Conservation (phyloP, 2,113 vertebrate species). For the Lepisosteus osseus region DNA sequence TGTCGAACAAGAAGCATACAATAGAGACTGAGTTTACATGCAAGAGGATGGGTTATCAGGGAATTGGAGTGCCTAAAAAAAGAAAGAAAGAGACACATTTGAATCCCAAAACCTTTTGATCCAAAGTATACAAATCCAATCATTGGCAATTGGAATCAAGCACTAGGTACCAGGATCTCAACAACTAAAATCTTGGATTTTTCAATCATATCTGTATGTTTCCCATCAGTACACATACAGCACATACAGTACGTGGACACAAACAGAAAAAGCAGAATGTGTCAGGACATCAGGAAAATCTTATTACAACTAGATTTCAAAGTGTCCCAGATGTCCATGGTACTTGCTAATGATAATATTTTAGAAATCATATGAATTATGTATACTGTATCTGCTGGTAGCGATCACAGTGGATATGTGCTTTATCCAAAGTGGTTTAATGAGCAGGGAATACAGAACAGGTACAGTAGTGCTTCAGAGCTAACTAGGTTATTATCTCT, state of each 20-base stretch:
- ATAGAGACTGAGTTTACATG: no score
- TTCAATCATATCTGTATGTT: background rate
- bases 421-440: background rate
- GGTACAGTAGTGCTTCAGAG: background rate
- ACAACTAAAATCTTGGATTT: background rate
- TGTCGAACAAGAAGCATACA: no score
- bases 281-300: background rate
- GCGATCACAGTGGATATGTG: background rate
- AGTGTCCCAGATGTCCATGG: background rate
- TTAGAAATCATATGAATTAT: background rate
- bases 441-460: conserved; percentile 9
- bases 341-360: background rate
- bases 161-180: background rate
- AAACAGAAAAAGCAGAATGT: background rate
- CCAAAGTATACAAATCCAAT: background rate
- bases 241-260: no score
- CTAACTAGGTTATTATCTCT: background rate
- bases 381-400: background rate
- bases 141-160: conserved; percentile 1
- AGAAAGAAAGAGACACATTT: background rate
- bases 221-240: background rate
- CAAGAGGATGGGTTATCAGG: background rate
- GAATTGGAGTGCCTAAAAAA: background rate
- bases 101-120: background rate
- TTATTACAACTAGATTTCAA: background rate